Evolutionary conservation across 2,888 invertebrate species (phyloP).

Genomic region (Anagyrus pseudococci): DNA sequence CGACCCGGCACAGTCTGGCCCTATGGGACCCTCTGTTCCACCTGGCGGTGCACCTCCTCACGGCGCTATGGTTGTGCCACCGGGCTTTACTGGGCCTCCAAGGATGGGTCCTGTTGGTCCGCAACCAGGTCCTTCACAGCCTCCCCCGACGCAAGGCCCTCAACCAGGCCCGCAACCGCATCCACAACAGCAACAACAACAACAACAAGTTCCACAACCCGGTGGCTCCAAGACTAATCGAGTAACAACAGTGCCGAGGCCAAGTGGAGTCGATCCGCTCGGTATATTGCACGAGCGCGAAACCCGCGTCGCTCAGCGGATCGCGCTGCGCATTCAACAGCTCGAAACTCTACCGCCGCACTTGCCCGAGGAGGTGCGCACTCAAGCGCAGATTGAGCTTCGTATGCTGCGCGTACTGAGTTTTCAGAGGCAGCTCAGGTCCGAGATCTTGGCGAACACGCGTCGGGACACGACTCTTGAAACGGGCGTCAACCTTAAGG

Average conservation of each 20-base stretch:
- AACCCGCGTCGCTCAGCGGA: constrained; percentile 89
- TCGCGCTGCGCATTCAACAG: constrained; percentile 89
- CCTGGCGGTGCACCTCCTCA: constrained; percentile 40
- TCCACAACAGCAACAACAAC: constrained; percentile 15
- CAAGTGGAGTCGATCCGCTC: constrained; percentile 92
- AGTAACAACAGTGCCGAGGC: constrained; percentile 90
- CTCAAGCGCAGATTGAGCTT: constrained; percentile 94
- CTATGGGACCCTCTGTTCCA: constrained; percentile 35
- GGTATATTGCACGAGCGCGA: constrained; percentile 93
- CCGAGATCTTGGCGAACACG: constrained; percentile 84
- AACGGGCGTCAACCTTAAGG: constrained; percentile 95
- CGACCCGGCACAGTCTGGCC: constrained; percentile 50
- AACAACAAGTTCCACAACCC: constrained; percentile 65
- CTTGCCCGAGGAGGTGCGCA: constrained; percentile 87
- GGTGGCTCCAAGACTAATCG: constrained; percentile 74
- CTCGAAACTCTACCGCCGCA: constrained; percentile 84
- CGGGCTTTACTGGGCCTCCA: constrained; percentile 42
- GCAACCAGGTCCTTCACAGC: constrained; percentile 33
- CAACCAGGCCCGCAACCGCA: constrained; percentile 48
- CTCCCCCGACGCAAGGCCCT: constrained; percentile 63
- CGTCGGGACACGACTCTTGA: constrained; percentile 95
- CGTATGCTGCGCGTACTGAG: constrained; percentile 91
- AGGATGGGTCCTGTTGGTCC: constrained; percentile 44
- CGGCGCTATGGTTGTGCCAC: constrained; percentile 41
- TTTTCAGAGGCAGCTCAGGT: constrained; percentile 91